Evolutionary conservation across 1,140 invertebrate genomes (phyloP).

Genomic region (Bilobella aurantiaca): DNA sequence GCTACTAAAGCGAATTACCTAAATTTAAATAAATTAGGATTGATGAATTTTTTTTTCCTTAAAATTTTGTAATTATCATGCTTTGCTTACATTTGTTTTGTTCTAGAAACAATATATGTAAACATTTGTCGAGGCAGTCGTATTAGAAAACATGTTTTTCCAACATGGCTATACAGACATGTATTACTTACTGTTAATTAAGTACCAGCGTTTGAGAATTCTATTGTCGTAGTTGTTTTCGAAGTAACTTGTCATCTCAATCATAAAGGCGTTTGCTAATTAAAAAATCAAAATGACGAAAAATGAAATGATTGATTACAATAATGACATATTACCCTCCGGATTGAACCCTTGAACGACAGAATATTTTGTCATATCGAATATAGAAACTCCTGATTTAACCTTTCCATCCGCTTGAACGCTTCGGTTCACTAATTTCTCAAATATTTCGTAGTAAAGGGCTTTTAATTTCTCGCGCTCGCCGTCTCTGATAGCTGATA

Average conservation of each 20-base stretch:
- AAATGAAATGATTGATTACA: not conserved
- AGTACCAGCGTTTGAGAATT: not conserved
- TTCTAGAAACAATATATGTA: no score
- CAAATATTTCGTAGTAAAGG: not conserved
- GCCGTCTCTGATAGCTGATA: not conserved
- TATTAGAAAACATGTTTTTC: no score
- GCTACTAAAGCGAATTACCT: no score
- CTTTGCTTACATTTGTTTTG: no score
- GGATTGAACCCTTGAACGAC: not conserved
- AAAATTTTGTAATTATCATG: not conserved
- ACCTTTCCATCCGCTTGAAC: not conserved
- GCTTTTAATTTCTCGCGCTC: not conserved
- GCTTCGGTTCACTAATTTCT: not conserved
- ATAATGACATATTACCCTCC: not conserved
- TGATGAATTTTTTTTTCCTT: no score
- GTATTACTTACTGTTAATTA: conserved; percentile 3
- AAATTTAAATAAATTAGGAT: no score
- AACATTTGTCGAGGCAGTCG: no score
- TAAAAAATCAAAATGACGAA: not conserved
- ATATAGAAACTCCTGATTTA: not conserved
- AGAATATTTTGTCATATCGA: not conserved
- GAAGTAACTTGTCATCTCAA: not conserved
- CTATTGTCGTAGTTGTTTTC: not conserved
- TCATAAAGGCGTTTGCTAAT: not conserved
- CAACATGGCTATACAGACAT: no score